Evolutionary conservation across 2,888 invertebrate genomes (phyloP).

Genomic region (Pimpla rufipes): DNA sequence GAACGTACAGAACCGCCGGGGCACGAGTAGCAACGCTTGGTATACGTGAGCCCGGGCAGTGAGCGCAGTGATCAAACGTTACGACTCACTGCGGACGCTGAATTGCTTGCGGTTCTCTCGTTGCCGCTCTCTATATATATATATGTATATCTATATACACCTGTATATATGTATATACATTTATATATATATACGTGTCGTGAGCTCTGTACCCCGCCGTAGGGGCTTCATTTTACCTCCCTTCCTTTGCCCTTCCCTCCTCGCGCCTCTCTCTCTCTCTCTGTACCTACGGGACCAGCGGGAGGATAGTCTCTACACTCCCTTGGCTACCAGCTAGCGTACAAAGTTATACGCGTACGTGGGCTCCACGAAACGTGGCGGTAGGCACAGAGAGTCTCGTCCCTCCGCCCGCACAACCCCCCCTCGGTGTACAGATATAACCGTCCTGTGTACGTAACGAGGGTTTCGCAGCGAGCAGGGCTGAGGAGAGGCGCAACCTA

Average conservation of each 20-base stretch:
- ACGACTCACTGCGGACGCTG: constrained; percentile 67
- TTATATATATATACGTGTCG: neutral
- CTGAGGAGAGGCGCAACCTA: constrained; percentile 31
- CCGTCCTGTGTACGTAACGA: constrained; percentile 21
- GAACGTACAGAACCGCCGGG: constrained; percentile 55
- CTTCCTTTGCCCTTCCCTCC: constrained; percentile 13
- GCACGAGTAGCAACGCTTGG: constrained; percentile 23
- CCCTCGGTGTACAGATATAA: constrained; percentile 17
- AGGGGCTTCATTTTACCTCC: constrained; percentile 61
- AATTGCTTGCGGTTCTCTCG: constrained; percentile 66
- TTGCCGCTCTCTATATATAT: constrained; percentile 9
- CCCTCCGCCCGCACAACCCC: no score
- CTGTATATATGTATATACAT: neutral
- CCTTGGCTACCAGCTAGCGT: constrained; percentile 51
- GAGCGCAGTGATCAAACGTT: constrained; percentile 68
- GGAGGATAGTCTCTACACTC: constrained; percentile 46
- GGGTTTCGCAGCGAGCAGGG: constrained; percentile 28
- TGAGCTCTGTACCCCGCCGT: constrained; percentile 29
- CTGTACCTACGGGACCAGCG: constrained; percentile 4
- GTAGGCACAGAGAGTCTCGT: constrained; percentile 20
- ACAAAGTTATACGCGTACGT: constrained; percentile 67
- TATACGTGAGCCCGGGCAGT: constrained; percentile 46
- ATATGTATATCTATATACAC: neutral
- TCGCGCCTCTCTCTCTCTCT: constrained; percentile 5
- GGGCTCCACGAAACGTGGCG: constrained; percentile 47